Percentiles rank a stretch among this genome's conserved stretches.
These are phyloP conservation scores for Aspidiotus rigidus DNA, from an alignment of 2,888 invertebrate species.

Conservation along the genomic window DNA sequence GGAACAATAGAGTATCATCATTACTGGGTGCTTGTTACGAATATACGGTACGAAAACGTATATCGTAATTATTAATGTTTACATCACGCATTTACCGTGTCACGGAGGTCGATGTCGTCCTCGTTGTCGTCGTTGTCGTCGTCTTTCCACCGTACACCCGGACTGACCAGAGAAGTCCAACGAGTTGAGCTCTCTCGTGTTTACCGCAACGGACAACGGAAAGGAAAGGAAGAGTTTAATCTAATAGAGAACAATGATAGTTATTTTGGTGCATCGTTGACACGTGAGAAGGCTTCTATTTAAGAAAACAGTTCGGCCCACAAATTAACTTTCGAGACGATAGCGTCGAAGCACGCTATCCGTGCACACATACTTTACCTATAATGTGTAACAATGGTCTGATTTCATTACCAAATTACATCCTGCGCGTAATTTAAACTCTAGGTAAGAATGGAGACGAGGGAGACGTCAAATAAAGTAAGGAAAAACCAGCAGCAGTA, in stretches of 20 bases:
- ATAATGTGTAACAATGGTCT: too few relatives aligned
- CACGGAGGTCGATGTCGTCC: not conserved
- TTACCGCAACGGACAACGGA: not conserved
- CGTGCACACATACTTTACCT: too few relatives aligned
- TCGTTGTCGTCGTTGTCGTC: too few relatives aligned
- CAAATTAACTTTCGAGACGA: not conserved
- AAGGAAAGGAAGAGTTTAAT: conserved; percentile 11
- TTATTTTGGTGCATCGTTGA: conserved; percentile 1
- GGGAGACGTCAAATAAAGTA: too few relatives aligned
- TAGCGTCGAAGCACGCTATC: too few relatives aligned
- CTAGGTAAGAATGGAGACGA: too few relatives aligned
- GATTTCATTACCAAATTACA: too few relatives aligned
- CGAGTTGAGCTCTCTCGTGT: too few relatives aligned
- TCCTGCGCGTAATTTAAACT: too few relatives aligned
- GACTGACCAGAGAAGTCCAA: not conserved
- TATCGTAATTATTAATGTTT: conserved; percentile 30
- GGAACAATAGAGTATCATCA: conserved; percentile 32
- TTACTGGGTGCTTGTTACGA: conserved; percentile 27
- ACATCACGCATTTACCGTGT: conserved; percentile 29
- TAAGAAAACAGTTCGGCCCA: not conserved
- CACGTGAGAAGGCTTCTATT: conserved; percentile 3
- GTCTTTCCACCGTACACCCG: not conserved
- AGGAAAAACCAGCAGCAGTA: too few relatives aligned
- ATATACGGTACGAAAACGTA: conserved; percentile 21
- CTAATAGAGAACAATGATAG: not conserved